Evolutionary conservation across 2,888 invertebrate genomes (phyloP), one percentile per base, ranked within the genome.

Genomic region (Catocala nupta): DNA sequence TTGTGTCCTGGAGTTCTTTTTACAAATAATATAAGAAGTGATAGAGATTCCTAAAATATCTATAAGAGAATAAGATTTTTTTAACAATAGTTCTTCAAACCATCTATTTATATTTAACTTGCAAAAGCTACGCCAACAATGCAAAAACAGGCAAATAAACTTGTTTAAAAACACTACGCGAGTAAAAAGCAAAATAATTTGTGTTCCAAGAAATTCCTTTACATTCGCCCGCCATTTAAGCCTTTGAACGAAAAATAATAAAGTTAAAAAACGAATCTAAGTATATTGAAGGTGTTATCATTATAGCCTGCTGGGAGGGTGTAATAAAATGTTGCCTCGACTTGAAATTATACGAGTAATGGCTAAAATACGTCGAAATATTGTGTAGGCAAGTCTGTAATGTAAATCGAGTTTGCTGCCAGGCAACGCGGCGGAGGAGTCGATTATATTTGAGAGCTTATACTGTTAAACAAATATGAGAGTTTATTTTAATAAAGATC

Each of bases 401-500:
- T 75, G 78, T 81, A 82, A 81, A 83, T 80, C 66, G 78, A 78
- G 76, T 81, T 83, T 82, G 77, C 65, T 68, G 69, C 65, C 5
- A 12, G 45, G 54, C 61, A 66, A 53, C 55, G 57, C 25, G 25
- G 25, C 25, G 25, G 4, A 66, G 52, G 64, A 33, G 59, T 61
- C 66, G 67, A 59, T 67, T 77, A 73, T 66, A 73, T 72, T 74
- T 66, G 53, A 63, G 63, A 36, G 25, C 25, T 65, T 59, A 60
- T 13, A 36, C 49, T 44, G 55, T 62, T 53, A 10, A 55, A 50
- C 42, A 43, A 49, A 47, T 59, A 55, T 59, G 44, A 16, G 42
- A 3, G 50, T 57, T 59, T 45, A 42, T 12, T n/a, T 49, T 25
- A 25, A 25, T 25, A 25, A 3, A 25, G 25, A 25, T 25, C 3